Percentiles rank a stretch among this genome's conserved stretches.
Conservation (phyloP, 2,797 vertebrate species). For the Dromococcyx pavoninus region DNA sequence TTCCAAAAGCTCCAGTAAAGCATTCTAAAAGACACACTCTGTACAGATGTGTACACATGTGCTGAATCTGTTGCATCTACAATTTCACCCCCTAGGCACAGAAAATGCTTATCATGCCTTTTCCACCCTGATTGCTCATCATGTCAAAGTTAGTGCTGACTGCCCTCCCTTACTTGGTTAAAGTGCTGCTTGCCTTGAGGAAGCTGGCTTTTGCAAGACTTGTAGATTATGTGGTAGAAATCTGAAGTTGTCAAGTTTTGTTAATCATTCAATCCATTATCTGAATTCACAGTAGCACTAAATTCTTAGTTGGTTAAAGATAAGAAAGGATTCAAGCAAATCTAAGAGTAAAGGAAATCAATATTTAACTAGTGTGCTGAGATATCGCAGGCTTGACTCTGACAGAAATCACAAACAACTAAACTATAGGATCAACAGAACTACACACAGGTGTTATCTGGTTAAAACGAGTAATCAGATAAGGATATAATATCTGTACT, state of each 20-base stretch:
- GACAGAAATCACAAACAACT: neutral
- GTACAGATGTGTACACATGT: neutral
- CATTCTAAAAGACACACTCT: neutral
- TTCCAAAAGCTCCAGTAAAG: neutral
- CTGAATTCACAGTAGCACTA: neutral
- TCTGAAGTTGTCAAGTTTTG: neutral
- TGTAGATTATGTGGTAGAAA: neutral
- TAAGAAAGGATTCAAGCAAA: neutral
- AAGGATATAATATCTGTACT: neutral
- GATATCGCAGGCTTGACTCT: neutral
- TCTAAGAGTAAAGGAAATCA: conserved; percentile 7
- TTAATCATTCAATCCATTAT: conserved; percentile 41
- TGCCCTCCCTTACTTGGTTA: neutral
- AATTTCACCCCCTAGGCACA: neutral
- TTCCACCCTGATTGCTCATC: neutral
- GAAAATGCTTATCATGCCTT: neutral
- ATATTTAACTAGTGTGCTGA: neutral
- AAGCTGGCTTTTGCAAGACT: conserved; percentile 34
- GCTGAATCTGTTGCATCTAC: neutral
- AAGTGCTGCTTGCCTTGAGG: conserved; percentile 9
- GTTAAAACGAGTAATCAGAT: neutral
- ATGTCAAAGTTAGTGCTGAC: conserved; percentile 7
- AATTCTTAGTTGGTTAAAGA: neutral
- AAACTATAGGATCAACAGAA: neutral
- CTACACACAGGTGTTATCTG: neutral